phyloP scores from a whole-genome alignment of 2,113 vertebrate species.

The Taurulus bubalis region DNA sequence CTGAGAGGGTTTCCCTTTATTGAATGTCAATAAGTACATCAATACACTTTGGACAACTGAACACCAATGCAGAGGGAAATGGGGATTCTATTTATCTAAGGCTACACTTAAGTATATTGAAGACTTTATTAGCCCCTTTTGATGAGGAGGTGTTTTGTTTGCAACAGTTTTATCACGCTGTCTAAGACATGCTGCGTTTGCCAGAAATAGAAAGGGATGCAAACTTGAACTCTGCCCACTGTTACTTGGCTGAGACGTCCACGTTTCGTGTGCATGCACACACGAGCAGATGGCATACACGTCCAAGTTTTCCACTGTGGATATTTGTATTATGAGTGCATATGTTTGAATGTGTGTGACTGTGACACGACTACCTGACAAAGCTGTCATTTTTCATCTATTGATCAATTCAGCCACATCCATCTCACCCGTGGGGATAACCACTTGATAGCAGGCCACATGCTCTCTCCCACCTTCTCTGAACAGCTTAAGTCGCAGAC shows the following conservation, averaged over 20 bases:
- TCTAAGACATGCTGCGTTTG: conserved; percentile 60
- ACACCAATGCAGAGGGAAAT: conserved; percentile 71
- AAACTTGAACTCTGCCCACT: conserved; percentile 59
- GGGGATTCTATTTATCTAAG: conserved; percentile 76
- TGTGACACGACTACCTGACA: conserved; percentile 55
- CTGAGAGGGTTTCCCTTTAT: conserved; percentile 79
- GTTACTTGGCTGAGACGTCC: conserved; percentile 54
- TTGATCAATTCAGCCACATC: conserved; percentile 53
- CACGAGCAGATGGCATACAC: conserved; percentile 56
- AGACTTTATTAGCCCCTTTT: conserved; percentile 80
- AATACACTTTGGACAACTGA: conserved; percentile 75
- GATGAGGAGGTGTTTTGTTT: conserved; percentile 80
- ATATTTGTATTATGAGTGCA: conserved; percentile 47
- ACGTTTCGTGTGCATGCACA: conserved; percentile 30
- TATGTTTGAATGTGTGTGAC: conserved; percentile 54
- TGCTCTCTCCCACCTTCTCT: conserved; percentile 51
- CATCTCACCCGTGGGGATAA: conserved; percentile 51
- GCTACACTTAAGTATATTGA: conserved; percentile 81
- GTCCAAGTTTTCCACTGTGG: conserved; percentile 46
- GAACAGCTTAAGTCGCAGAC: conserved; percentile 67
- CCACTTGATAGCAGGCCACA: conserved; percentile 58
- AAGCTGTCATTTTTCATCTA: conserved; percentile 61
- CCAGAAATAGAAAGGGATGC: conserved; percentile 58
- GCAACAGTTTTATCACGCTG: conserved; percentile 71
- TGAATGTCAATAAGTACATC: conserved; percentile 77